Percentiles rank a stretch among this genome's conserved stretches.
These are phyloP conservation scores for Alfaro cultratus DNA, from an alignment of 2,797 vertebrate genomes.

Conservation along the genomic window DNA sequence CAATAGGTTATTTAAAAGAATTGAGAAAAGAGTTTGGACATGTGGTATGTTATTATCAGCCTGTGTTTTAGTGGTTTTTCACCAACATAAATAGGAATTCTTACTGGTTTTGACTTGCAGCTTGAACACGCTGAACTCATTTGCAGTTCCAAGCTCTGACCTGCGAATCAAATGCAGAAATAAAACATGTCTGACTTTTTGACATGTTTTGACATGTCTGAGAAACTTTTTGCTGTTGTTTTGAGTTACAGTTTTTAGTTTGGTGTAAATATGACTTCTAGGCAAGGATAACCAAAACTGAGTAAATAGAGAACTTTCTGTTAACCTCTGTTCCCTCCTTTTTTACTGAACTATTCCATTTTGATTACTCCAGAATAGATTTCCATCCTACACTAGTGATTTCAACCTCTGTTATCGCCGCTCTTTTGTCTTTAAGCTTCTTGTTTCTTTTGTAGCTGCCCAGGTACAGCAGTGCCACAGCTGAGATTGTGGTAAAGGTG, in stretches of 20 bases:
- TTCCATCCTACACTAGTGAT: neutral
- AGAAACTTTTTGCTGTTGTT: neutral
- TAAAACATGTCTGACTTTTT: neutral
- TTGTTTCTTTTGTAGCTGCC: conserved; percentile 81
- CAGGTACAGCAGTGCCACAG: conserved; percentile 82
- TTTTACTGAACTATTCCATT: neutral
- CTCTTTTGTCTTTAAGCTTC: neutral
- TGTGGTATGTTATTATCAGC: neutral
- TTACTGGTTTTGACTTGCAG: neutral
- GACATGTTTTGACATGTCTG: no score
- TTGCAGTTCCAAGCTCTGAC: neutral
- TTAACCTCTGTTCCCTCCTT: neutral
- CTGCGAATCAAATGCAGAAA: neutral
- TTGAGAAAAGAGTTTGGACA: neutral
- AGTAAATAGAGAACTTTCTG: neutral
- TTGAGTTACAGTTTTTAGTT: neutral
- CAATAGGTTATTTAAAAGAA: neutral
- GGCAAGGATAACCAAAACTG: neutral
- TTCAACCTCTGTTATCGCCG: neutral
- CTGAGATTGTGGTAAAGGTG: conserved; percentile 90
- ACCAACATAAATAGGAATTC: neutral
- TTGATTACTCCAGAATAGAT: neutral
- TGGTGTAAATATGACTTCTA: neutral
- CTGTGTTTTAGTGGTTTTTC: neutral
- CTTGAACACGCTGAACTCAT: neutral